phyloP scores from a whole-genome alignment of 2,797 vertebrate species.

The Sebastes minor region DNA sequence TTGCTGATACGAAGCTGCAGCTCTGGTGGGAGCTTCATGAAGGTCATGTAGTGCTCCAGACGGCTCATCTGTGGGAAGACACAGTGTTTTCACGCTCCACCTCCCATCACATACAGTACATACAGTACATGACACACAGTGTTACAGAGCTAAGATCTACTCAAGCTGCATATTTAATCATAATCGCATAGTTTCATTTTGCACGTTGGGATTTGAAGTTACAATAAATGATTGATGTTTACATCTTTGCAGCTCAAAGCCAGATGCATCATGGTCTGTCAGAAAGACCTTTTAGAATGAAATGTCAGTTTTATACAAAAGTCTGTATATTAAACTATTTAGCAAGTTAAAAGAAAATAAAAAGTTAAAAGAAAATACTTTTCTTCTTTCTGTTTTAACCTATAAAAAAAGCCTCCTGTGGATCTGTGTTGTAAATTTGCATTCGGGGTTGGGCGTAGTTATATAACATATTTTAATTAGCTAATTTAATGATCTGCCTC shows the following conservation, averaged over 20 bases:
- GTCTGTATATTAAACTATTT: no score
- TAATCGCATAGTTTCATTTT: no score
- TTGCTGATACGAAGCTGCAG: constrained; percentile 80
- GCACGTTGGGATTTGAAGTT: no score
- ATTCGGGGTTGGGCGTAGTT: no score
- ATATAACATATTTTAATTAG: no score
- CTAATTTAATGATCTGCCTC: no score
- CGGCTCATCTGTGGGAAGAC: constrained; percentile 75
- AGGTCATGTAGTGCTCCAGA: constrained; percentile 84
- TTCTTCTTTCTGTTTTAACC: no score
- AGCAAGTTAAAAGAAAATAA: no score
- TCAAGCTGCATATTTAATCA: neutral
- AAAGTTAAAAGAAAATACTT: no score
- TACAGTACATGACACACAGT: neutral
- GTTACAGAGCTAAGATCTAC: neutral
- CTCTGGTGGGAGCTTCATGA: constrained; percentile 84
- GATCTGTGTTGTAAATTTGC: no score
- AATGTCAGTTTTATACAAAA: no score
- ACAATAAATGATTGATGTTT: neutral
- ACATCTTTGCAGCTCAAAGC: neutral
- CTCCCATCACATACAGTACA: neutral
- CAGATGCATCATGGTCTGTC: neutral
- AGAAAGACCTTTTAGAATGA: neutral
- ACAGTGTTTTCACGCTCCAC: neutral
- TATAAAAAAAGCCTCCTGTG: no score